Percentiles rank a stretch among this genome's conserved stretches.
Conservation (phyloP, 2,888 invertebrate species). For the Cephus runcator region DNA sequence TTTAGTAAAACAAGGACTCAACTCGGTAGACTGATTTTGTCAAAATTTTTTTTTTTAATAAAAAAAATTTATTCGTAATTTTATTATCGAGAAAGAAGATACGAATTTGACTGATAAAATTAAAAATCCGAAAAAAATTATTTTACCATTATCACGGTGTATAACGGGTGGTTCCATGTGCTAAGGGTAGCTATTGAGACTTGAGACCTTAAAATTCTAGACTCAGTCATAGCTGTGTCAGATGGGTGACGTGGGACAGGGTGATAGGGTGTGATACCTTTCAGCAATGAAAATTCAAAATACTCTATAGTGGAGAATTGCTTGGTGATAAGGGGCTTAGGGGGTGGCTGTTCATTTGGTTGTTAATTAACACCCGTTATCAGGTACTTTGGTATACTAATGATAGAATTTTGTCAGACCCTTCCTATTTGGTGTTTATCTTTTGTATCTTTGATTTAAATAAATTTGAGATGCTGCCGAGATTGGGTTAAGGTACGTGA, state of each 20-base stretch:
- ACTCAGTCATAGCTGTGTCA: too few species aligned
- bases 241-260: too few species aligned
- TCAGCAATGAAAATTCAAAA: neutral
- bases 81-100: too few species aligned
- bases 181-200: too few species aligned
- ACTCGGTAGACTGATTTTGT: neutral
- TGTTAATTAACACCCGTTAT: conserved; percentile 12
- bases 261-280: neutral
- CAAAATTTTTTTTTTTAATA: too few species aligned
- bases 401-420: conserved; percentile 4
- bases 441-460: conserved; percentile 19
- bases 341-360: conserved; percentile 13
- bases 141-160: too few species aligned
- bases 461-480: conserved; percentile 11
- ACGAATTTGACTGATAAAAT: too few species aligned
- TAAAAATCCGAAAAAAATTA: too few species aligned
- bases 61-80: too few species aligned
- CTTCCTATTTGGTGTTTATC: conserved; percentile 4
- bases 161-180: too few species aligned
- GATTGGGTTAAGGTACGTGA: conserved; percentile 14
- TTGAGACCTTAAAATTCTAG: too few species aligned
- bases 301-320: neutral
- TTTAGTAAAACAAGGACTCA: neutral
- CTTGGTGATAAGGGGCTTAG: neutral
- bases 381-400: too few species aligned